These are phyloP conservation scores for Chromobotia macracanthus DNA, from an alignment of 2,797 vertebrate species.

Conservation along the genomic window DNA sequence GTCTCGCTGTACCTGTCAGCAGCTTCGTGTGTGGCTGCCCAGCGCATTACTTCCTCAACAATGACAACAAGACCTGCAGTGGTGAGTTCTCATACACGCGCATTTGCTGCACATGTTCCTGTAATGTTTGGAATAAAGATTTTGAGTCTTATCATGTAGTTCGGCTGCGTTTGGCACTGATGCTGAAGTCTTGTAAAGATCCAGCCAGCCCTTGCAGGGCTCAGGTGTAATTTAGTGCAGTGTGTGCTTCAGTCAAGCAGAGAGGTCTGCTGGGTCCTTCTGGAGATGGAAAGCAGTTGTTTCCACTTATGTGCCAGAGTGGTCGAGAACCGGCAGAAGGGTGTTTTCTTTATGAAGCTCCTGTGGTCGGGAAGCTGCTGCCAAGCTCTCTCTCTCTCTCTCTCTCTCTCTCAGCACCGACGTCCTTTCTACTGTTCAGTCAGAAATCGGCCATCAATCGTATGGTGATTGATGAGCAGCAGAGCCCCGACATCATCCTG, in stretches of 20 bases:
- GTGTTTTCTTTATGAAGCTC: slow-evolving; percentile 59
- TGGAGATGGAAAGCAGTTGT: slow-evolving; percentile 39
- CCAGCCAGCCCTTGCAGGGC: background rate
- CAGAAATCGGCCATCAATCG: slow-evolving; percentile 95
- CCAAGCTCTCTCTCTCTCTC: background rate
- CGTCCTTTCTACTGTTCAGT: slow-evolving; percentile 94
- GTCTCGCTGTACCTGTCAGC: slow-evolving; percentile 88
- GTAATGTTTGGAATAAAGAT: background rate
- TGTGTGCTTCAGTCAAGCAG: slow-evolving; percentile 11
- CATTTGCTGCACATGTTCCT: background rate
- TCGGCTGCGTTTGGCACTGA: too few relatives aligned
- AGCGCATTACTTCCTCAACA: slow-evolving; percentile 92
- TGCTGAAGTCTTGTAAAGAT: background rate
- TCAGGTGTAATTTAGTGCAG: slow-evolving; percentile 26
- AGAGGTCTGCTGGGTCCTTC: background rate
- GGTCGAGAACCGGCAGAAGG: slow-evolving; percentile 31
- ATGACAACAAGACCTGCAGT: slow-evolving; percentile 95
- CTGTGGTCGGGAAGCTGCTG: slow-evolving; percentile 36
- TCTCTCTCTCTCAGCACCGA: slow-evolving; percentile 81
- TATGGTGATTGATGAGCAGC: slow-evolving; percentile 97
- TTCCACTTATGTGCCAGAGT: too few relatives aligned
- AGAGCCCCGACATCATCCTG: slow-evolving; percentile 96
- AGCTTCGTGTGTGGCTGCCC: slow-evolving; percentile 93
- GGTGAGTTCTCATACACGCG: slow-evolving; percentile 75
- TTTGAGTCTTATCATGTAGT: too few relatives aligned